Conservation (phyloP, 2,888 invertebrate species). For the Philonicus albiceps region DNA sequence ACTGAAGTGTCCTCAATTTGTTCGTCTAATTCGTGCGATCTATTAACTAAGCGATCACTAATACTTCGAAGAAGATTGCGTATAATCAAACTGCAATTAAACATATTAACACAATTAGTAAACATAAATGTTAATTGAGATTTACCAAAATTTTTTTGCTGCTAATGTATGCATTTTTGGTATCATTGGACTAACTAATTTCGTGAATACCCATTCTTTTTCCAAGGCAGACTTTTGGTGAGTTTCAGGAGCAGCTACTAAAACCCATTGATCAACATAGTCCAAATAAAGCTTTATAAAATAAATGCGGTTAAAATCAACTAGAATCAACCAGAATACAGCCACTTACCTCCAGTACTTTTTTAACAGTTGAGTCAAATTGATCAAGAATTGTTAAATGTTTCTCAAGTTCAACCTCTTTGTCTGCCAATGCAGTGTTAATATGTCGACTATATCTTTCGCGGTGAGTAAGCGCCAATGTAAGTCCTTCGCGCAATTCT, state of each 20-base stretch:
- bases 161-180: slow-evolving; percentile 77
- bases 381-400: slow-evolving; percentile 71
- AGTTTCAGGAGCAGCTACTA: slow-evolving; percentile 63
- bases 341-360: slow-evolving; percentile 72
- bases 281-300: slow-evolving; percentile 78
- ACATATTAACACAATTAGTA: neutral
- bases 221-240: slow-evolving; percentile 79
- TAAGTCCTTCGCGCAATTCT: slow-evolving; percentile 89
- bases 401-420: slow-evolving; percentile 63
- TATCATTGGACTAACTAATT: slow-evolving; percentile 78
- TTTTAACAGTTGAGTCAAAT: slow-evolving; percentile 80
- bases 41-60: slow-evolving; percentile 63
- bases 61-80: slow-evolving; percentile 64
- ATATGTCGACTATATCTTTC: slow-evolving; percentile 77
- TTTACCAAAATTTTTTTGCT: slow-evolving; percentile 79
- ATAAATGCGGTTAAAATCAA: neutral
- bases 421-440: slow-evolving; percentile 67
- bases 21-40: slow-evolving; percentile 63
- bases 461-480: slow-evolving; percentile 82
- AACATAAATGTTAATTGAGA: neutral
- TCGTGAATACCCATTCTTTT: slow-evolving; percentile 89
- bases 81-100: slow-evolving; percentile 59
- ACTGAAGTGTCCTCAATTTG: slow-evolving; percentile 58
- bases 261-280: slow-evolving; percentile 85
- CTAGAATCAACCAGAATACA: neutral